Evolutionary conservation across 2,113 vertebrate species (phyloP), one percentile per base, ranked within the genome.

Genomic region (Rhadina sibilatrix): DNA sequence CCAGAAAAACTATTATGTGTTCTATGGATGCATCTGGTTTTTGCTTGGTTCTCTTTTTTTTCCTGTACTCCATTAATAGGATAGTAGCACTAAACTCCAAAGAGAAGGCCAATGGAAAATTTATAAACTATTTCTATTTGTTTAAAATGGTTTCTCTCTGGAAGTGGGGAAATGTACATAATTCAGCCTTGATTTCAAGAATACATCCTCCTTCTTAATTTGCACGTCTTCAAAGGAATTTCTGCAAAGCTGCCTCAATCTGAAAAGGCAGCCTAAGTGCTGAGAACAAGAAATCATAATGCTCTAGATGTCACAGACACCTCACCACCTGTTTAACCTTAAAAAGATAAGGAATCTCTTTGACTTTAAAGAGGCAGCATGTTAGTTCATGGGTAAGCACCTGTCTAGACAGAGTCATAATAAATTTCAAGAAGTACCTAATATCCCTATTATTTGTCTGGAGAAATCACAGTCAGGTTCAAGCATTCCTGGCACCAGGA

Each of bases 351-450:
- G 54, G 38, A 94, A 90, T 85, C 50, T 57, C 27, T 94, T 82
- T 63, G 30, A 70, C 46, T 88, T 85, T 61, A 88, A 87, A 82
- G 50, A 76, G 30, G 6, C 50, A 86, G 35, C 50, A 83, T 93
- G 91, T 89, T 80, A 77, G 50, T 94, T 80, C 82, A 52, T 59
- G 54, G 35, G 42, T 91, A 93, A 94, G 70, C 19, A 61, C 84
- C 94, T 69, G 90, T 95, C 90, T 94, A 95, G 96, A 96, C 90
- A 76, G 78, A 79, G 70, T 72, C 24, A 3, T 65, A 91, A 93
- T 87, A 94, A 72, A 44, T 95, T 77, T 70, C 82, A 90, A 93
- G 74, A 88, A 93, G 31, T 91, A 75, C 65, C 81, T 94, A 82
- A 95, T 95, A 66, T 78, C 33, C 52, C 12, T 87, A 37, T 76